Evolutionary conservation across 2,113 vertebrate species (phyloP).

Genomic region (Myocastor coypus): DNA sequence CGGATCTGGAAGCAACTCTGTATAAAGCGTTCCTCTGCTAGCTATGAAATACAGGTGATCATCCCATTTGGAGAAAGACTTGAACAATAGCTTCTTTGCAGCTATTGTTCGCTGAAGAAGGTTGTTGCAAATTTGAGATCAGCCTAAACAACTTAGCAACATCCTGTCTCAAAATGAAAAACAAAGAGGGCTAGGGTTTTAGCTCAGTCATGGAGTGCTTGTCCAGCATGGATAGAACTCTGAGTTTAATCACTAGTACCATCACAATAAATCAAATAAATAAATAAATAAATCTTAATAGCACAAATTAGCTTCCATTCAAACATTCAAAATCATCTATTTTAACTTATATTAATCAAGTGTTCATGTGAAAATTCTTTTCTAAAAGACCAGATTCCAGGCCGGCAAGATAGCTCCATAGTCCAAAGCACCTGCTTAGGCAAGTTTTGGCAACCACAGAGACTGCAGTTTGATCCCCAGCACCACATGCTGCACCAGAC

Average conservation of each 20-base stretch:
- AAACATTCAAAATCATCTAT: conserved; percentile 42
- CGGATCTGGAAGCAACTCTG: conserved; percentile 3
- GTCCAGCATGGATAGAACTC: background rate
- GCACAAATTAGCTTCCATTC: background rate
- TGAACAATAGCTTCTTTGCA: background rate
- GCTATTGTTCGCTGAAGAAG: background rate
- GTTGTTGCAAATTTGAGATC: background rate
- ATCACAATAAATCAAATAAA: background rate
- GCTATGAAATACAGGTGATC: background rate
- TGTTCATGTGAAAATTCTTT: background rate
- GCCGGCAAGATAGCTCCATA: too few species aligned
- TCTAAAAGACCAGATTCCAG: too few species aligned
- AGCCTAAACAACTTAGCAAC: background rate
- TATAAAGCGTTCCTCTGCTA: background rate
- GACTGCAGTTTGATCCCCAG: too few species aligned
- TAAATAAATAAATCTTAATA: background rate
- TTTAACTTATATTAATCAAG: conserved; percentile 46
- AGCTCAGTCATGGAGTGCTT: background rate
- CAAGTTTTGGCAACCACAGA: too few species aligned
- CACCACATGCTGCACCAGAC: too few species aligned
- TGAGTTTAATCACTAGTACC: background rate
- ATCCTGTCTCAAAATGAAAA: background rate
- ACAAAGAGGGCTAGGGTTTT: background rate
- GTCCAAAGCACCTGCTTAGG: too few species aligned
- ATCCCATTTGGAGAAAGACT: conserved; percentile 24